A percentile compares a stretch with the other conserved stretches of the same genome.
Conservation (phyloP, 2,113 vertebrate species). For the Hippocampus comes region DNA sequence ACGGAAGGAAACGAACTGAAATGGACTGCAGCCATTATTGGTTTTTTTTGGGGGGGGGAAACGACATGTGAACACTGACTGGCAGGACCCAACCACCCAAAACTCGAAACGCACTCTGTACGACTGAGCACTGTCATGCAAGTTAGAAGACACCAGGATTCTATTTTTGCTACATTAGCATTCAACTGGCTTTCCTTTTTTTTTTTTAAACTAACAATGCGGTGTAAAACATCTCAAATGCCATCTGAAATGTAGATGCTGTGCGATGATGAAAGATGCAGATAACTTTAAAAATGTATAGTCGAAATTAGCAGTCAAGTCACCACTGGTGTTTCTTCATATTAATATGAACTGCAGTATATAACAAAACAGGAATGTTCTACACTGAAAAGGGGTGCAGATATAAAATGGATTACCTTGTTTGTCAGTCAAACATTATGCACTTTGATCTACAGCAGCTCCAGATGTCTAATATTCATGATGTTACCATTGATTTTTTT, state of each 20-base stretch:
- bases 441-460: slow-evolving; percentile 73
- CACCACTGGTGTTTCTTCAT: slow-evolving; percentile 49
- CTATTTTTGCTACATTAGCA: slow-evolving; percentile 80
- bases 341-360: slow-evolving; percentile 65
- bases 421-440: slow-evolving; percentile 61
- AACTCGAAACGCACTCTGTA: slow-evolving; percentile 19
- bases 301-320: slow-evolving; percentile 43
- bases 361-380: slow-evolving; percentile 50
- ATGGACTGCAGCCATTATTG: slow-evolving; percentile 16
- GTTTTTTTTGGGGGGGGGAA: slow-evolving; percentile 3
- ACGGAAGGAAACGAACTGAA: background rate
- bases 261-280: slow-evolving; percentile 26
- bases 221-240: slow-evolving; percentile 26
- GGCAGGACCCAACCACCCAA: background rate
- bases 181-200: slow-evolving; percentile 30
- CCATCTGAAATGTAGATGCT: slow-evolving; percentile 14
- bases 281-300: slow-evolving; percentile 32
- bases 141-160: slow-evolving; percentile 38
- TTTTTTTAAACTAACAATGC: slow-evolving; percentile 51
- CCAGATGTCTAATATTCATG: slow-evolving; percentile 25
- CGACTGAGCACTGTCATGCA: slow-evolving; percentile 21
- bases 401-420: slow-evolving; percentile 29
- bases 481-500: slow-evolving; percentile 34
- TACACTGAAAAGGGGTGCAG: slow-evolving; percentile 31
- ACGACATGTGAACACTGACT: background rate